Base-by-base conservation (phyloP, 2,113 vertebrate genomes). In the Sterrhoptilus dennistouni region DNA sequence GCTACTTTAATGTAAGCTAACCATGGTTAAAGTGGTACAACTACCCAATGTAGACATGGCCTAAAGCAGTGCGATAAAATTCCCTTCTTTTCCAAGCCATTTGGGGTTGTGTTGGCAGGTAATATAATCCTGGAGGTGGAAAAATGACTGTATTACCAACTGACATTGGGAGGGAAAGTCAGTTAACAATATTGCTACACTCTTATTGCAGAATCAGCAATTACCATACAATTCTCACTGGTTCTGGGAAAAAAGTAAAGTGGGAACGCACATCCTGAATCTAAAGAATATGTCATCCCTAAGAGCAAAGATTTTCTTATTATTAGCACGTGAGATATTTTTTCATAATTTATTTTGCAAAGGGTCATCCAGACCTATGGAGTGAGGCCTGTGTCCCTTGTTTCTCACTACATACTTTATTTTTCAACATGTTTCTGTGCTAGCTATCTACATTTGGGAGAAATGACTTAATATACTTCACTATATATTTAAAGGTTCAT, bases 61-160 rank as follows among this genome's bases (percentile, higher is more conserved):
- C 91, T 85, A 91, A 93, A 97, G 89, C 74, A 92, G 16, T 60
- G 72, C 70, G 84, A 85, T 96, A 95, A 96, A 72, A 91, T 90
- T 81, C 79, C 70, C 66, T 65, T 72, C 59, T 92, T 97, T 95
- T 92, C 83, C 64, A 95, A 74, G 59, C 50, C 64, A 59, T 93
- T 88, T 92, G 61, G 90, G 63, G 92, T 79, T 93, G 64, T 87
- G 49, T 42, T 95, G 71, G 76, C 60, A 96, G 76, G 83, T 82
- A 79, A 92, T 78, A 49, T 90, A 85, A 90, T 88, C 52, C 54
- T 87, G 27, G 49, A 89, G 68, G 56, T 92, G 60, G 74, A 87
- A 95, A 97, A 95, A 90, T 82, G 61, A 83, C 69, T 70, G 45
- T 86, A 69, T 87, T 89, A 83, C 38, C 53, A 78, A 42, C 14